A percentile compares a stretch with the other conserved stretches of the same genome.
Conservation (phyloP, 23 tunicate species). For the Clavelina lepadiformis region DNA sequence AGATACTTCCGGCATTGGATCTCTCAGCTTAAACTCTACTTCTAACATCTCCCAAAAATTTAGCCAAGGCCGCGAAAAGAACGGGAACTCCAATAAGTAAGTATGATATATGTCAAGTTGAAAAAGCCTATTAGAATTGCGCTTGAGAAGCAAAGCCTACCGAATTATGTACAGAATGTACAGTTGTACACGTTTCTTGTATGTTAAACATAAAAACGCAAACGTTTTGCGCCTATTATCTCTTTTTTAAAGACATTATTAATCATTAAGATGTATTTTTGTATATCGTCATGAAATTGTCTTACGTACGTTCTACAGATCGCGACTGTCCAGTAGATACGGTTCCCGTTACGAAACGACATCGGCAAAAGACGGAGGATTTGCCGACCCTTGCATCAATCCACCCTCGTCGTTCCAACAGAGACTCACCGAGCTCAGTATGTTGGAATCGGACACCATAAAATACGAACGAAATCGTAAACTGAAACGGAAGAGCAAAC, state of each 20-base stretch:
- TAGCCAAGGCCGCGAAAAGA: too few relatives aligned
- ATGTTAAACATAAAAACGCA: too few relatives aligned
- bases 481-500: constrained; percentile 67
- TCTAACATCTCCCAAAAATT: constrained; percentile 26
- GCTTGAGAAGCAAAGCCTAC: too few relatives aligned
- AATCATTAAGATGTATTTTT: too few relatives aligned
- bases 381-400: constrained; percentile 58
- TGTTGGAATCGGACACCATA: constrained; percentile 71
- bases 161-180: too few relatives aligned
- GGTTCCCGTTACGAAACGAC: constrained; percentile 3
- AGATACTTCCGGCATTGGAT: constrained; percentile 35
- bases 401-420: constrained; percentile 77
- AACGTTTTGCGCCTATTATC: too few relatives aligned
- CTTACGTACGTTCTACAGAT: neutral
- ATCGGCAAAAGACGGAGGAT: constrained; percentile 17
- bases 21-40: constrained; percentile 40
- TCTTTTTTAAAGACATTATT: too few relatives aligned
- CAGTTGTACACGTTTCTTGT: too few relatives aligned
- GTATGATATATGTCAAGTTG: too few relatives aligned
- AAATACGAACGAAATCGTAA: constrained; percentile 72
- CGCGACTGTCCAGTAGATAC: constrained; percentile 1
- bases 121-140: too few relatives aligned
- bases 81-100: too few relatives aligned
- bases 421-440: constrained; percentile 64
- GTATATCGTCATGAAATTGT: too few relatives aligned